phyloP scores from a whole-genome alignment of 1,140 invertebrate genomes.

The Goniozus legneri region DNA sequence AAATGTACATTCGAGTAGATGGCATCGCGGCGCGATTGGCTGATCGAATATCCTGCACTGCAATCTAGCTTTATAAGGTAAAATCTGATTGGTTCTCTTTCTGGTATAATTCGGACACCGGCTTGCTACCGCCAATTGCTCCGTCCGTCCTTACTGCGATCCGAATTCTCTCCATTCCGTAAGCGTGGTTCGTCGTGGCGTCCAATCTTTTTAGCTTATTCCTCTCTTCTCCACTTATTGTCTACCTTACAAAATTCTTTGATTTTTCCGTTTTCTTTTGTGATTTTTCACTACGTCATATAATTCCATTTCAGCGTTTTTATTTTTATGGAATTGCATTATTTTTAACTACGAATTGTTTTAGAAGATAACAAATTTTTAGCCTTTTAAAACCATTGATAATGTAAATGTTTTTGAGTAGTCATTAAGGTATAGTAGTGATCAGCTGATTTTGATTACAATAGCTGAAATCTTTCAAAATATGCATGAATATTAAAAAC shows the following conservation, averaged over 20 bases:
- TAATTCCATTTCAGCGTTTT: too few relatives aligned
- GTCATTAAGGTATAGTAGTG: too few relatives aligned
- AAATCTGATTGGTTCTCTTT: slow-evolving; percentile 64
- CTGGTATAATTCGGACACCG: slow-evolving; percentile 48
- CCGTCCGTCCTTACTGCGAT: slow-evolving; percentile 39
- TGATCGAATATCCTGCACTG: slow-evolving; percentile 58
- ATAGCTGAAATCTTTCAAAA: too few relatives aligned
- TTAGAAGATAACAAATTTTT: too few relatives aligned
- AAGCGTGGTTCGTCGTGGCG: slow-evolving; percentile 21
- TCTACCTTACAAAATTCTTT: not conserved
- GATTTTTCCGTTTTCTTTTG: not conserved
- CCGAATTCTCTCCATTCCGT: slow-evolving; percentile 37
- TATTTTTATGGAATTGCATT: too few relatives aligned
- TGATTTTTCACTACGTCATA: not conserved
- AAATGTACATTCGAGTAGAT: slow-evolving; percentile 30
- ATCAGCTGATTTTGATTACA: too few relatives aligned
- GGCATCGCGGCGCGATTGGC: slow-evolving; percentile 56
- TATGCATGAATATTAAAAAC: too few relatives aligned
- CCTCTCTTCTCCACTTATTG: slow-evolving; percentile 4
- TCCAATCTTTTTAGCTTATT: not conserved
- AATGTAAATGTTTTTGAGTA: too few relatives aligned
- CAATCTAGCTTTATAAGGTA: slow-evolving; percentile 59
- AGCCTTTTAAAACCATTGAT: too few relatives aligned
- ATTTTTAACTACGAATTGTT: too few relatives aligned
- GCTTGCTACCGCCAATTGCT: slow-evolving; percentile 49